These are phyloP conservation scores for Bradypus variegatus DNA, from an alignment of 2,797 vertebrate genomes.

Conservation along the genomic window DNA sequence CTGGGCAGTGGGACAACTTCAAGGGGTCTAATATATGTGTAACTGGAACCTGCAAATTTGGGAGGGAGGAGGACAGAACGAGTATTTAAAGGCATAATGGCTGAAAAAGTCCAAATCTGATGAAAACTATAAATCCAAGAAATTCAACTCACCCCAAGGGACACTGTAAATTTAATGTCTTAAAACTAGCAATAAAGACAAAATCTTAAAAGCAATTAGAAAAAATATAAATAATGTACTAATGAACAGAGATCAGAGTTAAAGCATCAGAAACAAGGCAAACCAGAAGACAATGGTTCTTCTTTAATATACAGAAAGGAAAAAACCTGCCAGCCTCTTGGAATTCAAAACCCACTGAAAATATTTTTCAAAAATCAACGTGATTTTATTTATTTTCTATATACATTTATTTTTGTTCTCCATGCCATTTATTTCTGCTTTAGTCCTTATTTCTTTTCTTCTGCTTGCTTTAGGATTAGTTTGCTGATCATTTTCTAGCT, in stretches of 20 bases:
- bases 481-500: too few species aligned
- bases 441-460: too few species aligned
- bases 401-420: too few species aligned
- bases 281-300: too few species aligned
- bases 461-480: too few species aligned
- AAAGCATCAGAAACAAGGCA: background rate
- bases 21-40: fast-evolving
- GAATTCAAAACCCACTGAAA: background rate
- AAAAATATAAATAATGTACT: fast-evolving
- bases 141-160: background rate
- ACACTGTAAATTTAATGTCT: background rate
- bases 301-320: too few species aligned
- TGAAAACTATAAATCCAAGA: background rate
- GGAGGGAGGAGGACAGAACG: background rate
- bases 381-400: too few species aligned
- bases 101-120: background rate
- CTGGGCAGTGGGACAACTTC: background rate
- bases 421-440: too few species aligned
- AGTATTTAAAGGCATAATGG: too few species aligned
- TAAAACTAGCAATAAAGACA: background rate
- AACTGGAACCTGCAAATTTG: fast-evolving
- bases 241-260: too few species aligned
- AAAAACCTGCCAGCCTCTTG: too few species aligned
- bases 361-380: too few species aligned
- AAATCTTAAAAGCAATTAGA: background rate